Conservation (phyloP, 2,113 vertebrate genomes). For the Smithornis capensis region DNA sequence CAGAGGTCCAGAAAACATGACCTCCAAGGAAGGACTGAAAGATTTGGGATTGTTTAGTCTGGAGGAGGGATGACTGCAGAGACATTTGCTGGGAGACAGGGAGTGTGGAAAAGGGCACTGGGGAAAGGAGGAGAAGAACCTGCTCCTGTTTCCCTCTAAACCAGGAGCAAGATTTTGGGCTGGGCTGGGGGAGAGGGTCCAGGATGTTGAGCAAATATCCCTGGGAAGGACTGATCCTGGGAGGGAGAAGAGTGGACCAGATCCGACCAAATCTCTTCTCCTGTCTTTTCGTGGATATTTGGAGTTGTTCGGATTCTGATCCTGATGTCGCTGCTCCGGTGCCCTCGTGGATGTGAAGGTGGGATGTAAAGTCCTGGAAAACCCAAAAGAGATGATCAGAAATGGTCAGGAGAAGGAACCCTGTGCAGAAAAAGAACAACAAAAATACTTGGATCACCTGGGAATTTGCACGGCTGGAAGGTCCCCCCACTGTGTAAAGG, state of each 20-base stretch:
- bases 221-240: not conserved
- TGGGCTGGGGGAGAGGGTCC: not conserved
- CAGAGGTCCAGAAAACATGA: not conserved
- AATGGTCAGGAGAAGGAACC: not conserved
- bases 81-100: not conserved
- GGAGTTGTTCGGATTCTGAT: not conserved
- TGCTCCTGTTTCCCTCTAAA: not conserved
- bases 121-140: not conserved
- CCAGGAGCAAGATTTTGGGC: not conserved
- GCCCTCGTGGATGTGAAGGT: not conserved
- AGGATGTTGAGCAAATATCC: not conserved
- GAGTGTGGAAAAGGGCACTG: constrained; percentile 1
- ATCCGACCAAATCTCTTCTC: not conserved
- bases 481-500: not conserved
- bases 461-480: not conserved
- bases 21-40: not conserved
- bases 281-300: not conserved
- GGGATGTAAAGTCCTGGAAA: not conserved
- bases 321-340: not conserved
- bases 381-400: not conserved
- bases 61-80: not conserved
- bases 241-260: not conserved
- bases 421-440: not conserved
- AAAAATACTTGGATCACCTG: not conserved
- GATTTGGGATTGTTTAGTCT: constrained; percentile 48